Conservation (phyloP, 1,140 invertebrate genomes). For the Pachyrhynchus sulphureomaculatus region DNA sequence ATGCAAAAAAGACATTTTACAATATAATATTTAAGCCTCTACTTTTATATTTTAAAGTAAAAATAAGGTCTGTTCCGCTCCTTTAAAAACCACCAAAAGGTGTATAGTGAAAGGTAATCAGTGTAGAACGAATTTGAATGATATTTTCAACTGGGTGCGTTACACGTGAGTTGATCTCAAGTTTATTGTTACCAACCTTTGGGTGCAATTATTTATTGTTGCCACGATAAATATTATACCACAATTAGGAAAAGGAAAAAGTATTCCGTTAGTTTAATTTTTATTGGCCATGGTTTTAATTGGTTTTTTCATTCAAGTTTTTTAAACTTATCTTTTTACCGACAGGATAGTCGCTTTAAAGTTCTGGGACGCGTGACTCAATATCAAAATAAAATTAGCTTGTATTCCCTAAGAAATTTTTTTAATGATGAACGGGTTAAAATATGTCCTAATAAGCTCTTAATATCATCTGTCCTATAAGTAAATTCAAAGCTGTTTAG, state of each 20-base stretch:
- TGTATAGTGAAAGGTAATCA: conserved; percentile 24
- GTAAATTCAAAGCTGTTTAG: too few relatives aligned
- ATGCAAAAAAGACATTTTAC: too few relatives aligned
- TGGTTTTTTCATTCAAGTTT: too few relatives aligned
- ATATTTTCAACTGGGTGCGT: conserved; percentile 26
- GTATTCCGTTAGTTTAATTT: neutral
- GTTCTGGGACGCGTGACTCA: too few relatives aligned
- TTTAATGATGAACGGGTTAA: too few relatives aligned
- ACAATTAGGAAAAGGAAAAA: conserved; percentile 1
- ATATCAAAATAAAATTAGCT: too few relatives aligned
- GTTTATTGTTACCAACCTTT: neutral
- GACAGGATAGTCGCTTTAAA: too few relatives aligned
- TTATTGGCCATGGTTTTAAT: neutral
- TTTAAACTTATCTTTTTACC: too few relatives aligned
- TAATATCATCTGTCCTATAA: too few relatives aligned
- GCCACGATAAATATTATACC: neutral
- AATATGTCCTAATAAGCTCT: too few relatives aligned
- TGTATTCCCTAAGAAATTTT: too few relatives aligned
- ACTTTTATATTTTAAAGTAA: neutral
- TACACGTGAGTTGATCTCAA: conserved; percentile 15
- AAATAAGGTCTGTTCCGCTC: conserved; percentile 5
- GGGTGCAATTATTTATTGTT: neutral
- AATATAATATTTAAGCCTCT: too few relatives aligned
- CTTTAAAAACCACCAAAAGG: conserved; percentile 10
- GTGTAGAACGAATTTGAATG: conserved; percentile 26